A percentile compares a stretch with the other conserved stretches of the same genome.
These are phyloP conservation scores for Anagrus nilaparvatae DNA, from an alignment of 1,140 invertebrate genomes.

Conservation along the genomic window DNA sequence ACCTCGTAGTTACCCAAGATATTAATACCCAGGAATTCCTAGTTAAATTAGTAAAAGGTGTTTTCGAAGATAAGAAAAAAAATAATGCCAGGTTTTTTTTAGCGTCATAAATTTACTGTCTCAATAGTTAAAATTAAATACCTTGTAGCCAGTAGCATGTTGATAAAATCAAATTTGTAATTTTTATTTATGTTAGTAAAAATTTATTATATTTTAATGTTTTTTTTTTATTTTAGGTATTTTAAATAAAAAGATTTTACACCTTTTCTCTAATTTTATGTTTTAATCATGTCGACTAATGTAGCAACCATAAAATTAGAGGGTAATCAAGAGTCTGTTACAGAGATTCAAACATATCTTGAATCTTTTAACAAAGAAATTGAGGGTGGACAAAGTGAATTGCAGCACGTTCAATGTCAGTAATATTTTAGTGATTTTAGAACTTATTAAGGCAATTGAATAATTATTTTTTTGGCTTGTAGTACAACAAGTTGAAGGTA, in stretches of 20 bases:
- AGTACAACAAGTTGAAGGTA: slow-evolving; percentile 44
- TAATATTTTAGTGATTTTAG: slow-evolving; percentile 13
- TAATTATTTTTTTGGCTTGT: slow-evolving; percentile 4
- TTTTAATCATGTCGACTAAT: slow-evolving; percentile 33
- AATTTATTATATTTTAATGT: neutral
- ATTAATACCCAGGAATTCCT: no score
- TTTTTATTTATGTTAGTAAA: neutral
- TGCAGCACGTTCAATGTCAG: slow-evolving; percentile 45
- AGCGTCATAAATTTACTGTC: no score
- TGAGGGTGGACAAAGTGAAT: slow-evolving; percentile 45
- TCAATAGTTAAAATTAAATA: no score
- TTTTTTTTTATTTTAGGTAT: no score
- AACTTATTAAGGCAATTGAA: neutral
- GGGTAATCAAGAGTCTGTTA: slow-evolving; percentile 45
- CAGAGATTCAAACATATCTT: slow-evolving; percentile 73
- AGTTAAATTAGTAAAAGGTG: no score
- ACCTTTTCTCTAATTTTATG: slow-evolving; percentile 23
- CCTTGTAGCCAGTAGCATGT: no score
- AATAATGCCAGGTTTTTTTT: no score
- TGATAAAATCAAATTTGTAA: neutral
- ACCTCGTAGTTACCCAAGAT: no score
- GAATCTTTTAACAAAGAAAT: slow-evolving; percentile 82
- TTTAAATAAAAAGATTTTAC: no score
- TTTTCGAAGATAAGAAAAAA: no score
- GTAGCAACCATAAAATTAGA: slow-evolving; percentile 38